phyloP scores from a whole-genome alignment of 2,888 invertebrate species.

The Serripes groenlandicus region DNA sequence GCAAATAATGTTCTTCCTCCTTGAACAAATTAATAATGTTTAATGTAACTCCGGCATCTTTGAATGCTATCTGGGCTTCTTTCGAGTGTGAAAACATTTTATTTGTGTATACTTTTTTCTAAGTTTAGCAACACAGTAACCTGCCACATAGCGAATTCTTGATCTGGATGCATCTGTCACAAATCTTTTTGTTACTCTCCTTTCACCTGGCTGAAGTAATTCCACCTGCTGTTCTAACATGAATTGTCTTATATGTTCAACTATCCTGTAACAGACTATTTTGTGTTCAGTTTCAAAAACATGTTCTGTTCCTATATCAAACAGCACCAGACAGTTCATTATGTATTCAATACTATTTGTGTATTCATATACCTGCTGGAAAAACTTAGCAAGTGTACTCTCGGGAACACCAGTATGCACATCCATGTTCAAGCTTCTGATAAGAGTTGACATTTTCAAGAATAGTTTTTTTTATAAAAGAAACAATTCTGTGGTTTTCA shows the following conservation, averaged over 20 bases:
- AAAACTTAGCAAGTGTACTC: too few relatives aligned
- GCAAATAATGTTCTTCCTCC: slow-evolving; percentile 44
- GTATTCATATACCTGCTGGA: slow-evolving; percentile 14
- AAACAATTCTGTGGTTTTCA: too few relatives aligned
- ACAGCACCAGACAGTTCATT: slow-evolving; percentile 20
- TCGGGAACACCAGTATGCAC: too few relatives aligned
- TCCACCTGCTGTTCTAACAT: slow-evolving; percentile 14
- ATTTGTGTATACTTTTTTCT: slow-evolving; percentile 27
- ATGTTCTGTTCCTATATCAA: slow-evolving; percentile 13
- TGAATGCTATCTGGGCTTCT: slow-evolving; percentile 20
- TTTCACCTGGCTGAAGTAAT: neutral
- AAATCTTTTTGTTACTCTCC: neutral
- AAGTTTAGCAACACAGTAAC: slow-evolving; percentile 41
- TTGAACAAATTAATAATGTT: slow-evolving; percentile 28
- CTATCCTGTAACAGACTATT: slow-evolving; percentile 28
- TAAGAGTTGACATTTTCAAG: slow-evolving; percentile 17
- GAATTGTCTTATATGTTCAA: slow-evolving; percentile 12
- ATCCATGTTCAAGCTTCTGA: neutral
- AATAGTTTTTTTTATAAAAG: slow-evolving; percentile 8
- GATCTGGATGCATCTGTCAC: slow-evolving; percentile 34
- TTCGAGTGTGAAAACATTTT: slow-evolving; percentile 27
- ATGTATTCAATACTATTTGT: slow-evolving; percentile 16
- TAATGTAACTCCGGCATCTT: slow-evolving; percentile 7
- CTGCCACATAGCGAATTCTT: slow-evolving; percentile 48
- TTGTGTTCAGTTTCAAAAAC: slow-evolving; percentile 18